phyloP scores from a whole-genome alignment of 2,888 invertebrate species.

The Hermaeophaga mercurialis region DNA sequence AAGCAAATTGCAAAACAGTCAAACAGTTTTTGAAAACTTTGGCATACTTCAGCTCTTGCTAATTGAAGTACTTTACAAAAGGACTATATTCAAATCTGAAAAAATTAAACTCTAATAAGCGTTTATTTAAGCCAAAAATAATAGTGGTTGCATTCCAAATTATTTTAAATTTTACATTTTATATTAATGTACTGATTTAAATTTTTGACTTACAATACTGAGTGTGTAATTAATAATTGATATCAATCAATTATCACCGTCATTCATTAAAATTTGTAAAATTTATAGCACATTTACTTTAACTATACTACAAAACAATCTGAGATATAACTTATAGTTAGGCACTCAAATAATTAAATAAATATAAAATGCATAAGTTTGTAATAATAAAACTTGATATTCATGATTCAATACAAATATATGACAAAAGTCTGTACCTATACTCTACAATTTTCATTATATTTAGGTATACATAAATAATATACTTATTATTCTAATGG shows the following conservation, averaged over 20 bases:
- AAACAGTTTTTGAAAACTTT: no score
- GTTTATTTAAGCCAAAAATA: no score
- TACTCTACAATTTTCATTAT: slow-evolving; percentile 37
- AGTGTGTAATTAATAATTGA: not conserved
- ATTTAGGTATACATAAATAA: slow-evolving; percentile 51
- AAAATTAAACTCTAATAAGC: no score
- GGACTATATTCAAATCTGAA: no score
- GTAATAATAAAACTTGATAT: slow-evolving; percentile 50
- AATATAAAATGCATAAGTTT: slow-evolving; percentile 48
- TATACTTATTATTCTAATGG: slow-evolving; percentile 39
- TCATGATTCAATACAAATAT: slow-evolving; percentile 51
- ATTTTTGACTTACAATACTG: not conserved
- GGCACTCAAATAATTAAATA: slow-evolving; percentile 56
- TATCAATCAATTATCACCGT: not conserved
- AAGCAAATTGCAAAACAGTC: no score
- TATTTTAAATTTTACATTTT: not conserved
- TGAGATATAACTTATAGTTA: slow-evolving; percentile 48
- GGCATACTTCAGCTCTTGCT: no score
- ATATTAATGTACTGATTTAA: not conserved
- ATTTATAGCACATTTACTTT: not conserved
- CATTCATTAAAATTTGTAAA: not conserved
- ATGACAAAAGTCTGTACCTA: slow-evolving; percentile 49
- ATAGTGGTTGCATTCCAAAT: not conserved
- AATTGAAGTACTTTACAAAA: no score
- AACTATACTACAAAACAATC: slow-evolving; percentile 32